Evolutionary conservation across 2,888 invertebrate genomes (phyloP), one percentile per base, ranked within the genome.

Genomic region (Thymelicus acteon): DNA sequence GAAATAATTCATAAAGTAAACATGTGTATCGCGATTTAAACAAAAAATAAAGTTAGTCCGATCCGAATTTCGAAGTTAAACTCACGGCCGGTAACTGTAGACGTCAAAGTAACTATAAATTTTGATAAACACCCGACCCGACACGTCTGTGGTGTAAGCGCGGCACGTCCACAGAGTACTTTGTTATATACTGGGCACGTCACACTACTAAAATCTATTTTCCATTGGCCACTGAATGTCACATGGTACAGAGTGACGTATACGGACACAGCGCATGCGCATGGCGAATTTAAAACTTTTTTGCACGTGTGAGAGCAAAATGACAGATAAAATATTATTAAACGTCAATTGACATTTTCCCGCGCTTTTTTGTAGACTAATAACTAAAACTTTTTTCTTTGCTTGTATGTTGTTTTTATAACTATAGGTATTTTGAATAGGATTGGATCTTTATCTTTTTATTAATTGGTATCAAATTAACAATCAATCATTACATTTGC

Each of bases 231-330:
- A 75, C 63, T 47, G 67, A 72, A 73, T 82, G 85, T 89, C 90
- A 90, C 87, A 85, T 86, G 87, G 86, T 75, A 75, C 68, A 65
- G 72, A 87, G 90, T 87, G 89, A 89, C 88, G 89, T 88, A 82
- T 76, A 78, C 84, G 81, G 83, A 86, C 80, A 79, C 79, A 70
- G 85, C 87, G 89, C 90, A 90, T 90, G 91, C 91, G 91, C 86
- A 81, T 75, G 75, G 74, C 76, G 79, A 82, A 82, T 82, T 82
- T 72, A 75, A 85, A 88, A 87, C 84, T 87, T 88, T 24, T 87
- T 84, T 82, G 79, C 75, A 73, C 75, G 61, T 77, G 88, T 75
- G 77, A 48, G 82, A 88, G 76, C 73, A 82, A 82, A 79, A 76
- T n/a, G 31, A 44, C 65, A 73, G 78, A 54, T 69, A 74, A 75